Conservation (phyloP, 92 coral and sea anemone genomes). For the Micromussa lordhowensis region DNA sequence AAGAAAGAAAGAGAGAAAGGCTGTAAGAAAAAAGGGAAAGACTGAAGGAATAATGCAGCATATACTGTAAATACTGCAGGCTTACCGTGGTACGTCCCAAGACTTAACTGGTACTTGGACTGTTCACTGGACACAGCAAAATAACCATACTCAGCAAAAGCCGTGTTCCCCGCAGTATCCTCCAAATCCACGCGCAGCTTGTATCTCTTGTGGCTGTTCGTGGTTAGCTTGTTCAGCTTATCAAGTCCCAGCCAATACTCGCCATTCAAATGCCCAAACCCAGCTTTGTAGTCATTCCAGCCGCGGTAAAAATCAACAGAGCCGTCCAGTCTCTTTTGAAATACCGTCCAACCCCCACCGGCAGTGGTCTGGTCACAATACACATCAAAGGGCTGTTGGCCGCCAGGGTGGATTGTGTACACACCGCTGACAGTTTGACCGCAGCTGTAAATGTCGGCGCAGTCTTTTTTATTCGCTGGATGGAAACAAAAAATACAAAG, state of each 20-base stretch:
- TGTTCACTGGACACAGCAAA: constrained; percentile 39
- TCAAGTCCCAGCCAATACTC: constrained; percentile 58
- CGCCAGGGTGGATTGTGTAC: constrained; percentile 23
- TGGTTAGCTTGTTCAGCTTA: constrained; percentile 28
- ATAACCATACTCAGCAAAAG: constrained; percentile 22
- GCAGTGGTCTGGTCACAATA: constrained; percentile 32
- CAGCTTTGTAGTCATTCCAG: constrained; percentile 42
- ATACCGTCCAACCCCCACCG: constrained; percentile 53
- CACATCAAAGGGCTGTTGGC: constrained; percentile 9
- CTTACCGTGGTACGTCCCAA: constrained; percentile 42
- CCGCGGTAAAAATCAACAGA: constrained; percentile 30
- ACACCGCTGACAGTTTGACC: constrained; percentile 29
- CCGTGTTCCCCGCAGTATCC: constrained; percentile 32
- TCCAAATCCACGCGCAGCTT: constrained; percentile 50
- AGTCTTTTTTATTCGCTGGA: background rate
- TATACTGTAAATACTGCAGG: too few species aligned
- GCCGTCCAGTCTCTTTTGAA: constrained; percentile 45
- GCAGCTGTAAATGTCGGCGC: constrained; percentile 14
- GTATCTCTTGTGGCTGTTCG: background rate
- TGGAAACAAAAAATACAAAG: background rate
- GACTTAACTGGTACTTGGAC: constrained; percentile 21
- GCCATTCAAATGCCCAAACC: constrained; percentile 35
- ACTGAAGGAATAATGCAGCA: too few species aligned
- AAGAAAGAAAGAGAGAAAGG: too few species aligned
- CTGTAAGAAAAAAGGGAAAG: too few species aligned